phyloP scores from a whole-genome alignment of 2,797 vertebrate genomes.

The Pseudochaenichthys georgianus region DNA sequence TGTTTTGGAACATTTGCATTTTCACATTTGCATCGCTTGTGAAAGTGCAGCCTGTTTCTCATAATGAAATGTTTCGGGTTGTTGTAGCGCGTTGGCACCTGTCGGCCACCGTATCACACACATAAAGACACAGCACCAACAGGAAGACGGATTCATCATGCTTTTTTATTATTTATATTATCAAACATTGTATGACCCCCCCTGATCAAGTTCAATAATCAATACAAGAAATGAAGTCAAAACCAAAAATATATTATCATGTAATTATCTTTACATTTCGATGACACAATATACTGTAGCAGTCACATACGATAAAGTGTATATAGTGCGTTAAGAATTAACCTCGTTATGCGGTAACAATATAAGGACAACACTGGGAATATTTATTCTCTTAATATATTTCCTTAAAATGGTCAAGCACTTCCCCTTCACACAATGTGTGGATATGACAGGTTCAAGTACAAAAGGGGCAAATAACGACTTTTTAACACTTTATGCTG shows the following conservation, averaged over 20 bases:
- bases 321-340: slow-evolving; percentile 78
- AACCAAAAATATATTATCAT: slow-evolving; percentile 68
- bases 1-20: too few relatives aligned
- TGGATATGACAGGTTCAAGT: too few relatives aligned
- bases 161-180: slow-evolving; percentile 75
- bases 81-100: too few relatives aligned
- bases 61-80: too few relatives aligned
- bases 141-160: slow-evolving; percentile 28
- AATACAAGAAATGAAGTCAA: slow-evolving; percentile 56
- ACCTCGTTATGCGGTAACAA: slow-evolving; percentile 56
- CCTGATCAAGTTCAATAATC: slow-evolving; percentile 55
- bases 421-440: too few relatives aligned
- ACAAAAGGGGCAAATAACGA: too few relatives aligned
- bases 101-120: background rate
- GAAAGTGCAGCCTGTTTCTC: too few relatives aligned
- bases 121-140: background rate
- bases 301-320: slow-evolving; percentile 79
- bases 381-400: background rate
- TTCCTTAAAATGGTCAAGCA: too few relatives aligned
- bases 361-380: slow-evolving; percentile 3
- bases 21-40: too few relatives aligned
- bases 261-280: slow-evolving; percentile 59
- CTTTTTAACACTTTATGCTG: too few relatives aligned
- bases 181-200: slow-evolving; percentile 62
- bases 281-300: slow-evolving; percentile 65